Conservation (phyloP, 2,888 invertebrate species). For the Invenusta paracnida region DNA sequence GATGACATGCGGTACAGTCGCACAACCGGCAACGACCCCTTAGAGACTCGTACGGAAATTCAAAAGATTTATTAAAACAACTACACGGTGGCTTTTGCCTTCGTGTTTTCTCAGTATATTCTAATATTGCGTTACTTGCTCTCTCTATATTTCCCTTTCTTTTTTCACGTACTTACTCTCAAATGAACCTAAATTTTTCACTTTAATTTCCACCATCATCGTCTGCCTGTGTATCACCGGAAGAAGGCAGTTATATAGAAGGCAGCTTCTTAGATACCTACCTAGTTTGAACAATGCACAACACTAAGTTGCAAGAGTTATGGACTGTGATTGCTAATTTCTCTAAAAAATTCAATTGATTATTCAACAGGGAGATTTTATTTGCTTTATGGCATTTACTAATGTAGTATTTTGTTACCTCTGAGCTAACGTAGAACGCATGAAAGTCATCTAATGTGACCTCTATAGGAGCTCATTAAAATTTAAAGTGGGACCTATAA, state of each 20-base stretch:
- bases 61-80: conserved; percentile 27
- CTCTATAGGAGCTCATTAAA: too few species aligned
- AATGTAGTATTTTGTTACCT: too few species aligned
- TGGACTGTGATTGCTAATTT: too few species aligned
- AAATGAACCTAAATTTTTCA: background rate
- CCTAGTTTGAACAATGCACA: too few species aligned
- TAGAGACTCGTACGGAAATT: conserved; percentile 23
- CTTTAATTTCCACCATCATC: background rate
- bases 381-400: too few species aligned
- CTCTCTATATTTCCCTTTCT: background rate
- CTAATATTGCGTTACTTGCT: background rate
- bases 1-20: conserved; percentile 3
- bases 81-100: background rate
- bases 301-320: too few species aligned
- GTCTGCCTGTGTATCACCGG: background rate
- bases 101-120: background rate
- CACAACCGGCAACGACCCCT: background rate
- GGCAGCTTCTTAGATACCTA: too few species aligned
- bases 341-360: too few species aligned
- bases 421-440: too few species aligned
- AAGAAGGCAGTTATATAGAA: background rate
- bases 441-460: too few species aligned
- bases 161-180: background rate
- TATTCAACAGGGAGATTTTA: too few species aligned
- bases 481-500: too few species aligned